These are phyloP conservation scores for Thalassophryne amazonica DNA, from an alignment of 2,797 vertebrate genomes.

Conservation along the genomic window DNA sequence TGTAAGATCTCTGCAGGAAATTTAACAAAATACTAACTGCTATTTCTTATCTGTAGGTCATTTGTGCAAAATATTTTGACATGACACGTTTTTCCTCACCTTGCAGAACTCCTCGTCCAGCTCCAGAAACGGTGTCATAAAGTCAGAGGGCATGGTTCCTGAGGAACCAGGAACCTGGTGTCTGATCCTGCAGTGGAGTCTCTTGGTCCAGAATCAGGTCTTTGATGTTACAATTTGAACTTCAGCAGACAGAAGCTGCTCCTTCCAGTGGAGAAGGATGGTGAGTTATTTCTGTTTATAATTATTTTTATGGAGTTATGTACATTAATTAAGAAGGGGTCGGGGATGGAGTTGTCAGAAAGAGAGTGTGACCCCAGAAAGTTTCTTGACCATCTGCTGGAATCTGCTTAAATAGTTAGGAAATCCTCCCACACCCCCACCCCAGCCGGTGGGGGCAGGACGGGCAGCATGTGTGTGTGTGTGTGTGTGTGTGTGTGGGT, in stretches of 20 bases:
- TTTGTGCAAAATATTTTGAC: too few relatives aligned
- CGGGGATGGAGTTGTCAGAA: not conserved
- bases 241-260: not conserved
- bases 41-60: too few relatives aligned
- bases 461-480: constrained; percentile 22
- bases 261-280: not conserved
- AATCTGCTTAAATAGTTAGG: constrained; percentile 78
- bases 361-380: constrained; percentile 31
- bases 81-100: constrained; percentile 71
- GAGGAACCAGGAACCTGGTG: not conserved
- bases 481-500: constrained; percentile 36
- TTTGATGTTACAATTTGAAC: too few relatives aligned
- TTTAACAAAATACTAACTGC: too few relatives aligned
- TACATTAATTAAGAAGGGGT: not conserved
- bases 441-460: constrained; percentile 34
- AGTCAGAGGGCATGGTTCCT: constrained; percentile 77
- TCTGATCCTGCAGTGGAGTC: constrained; percentile 12
- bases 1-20: too few relatives aligned
- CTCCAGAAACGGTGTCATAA: constrained; percentile 78
- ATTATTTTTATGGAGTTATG: too few relatives aligned
- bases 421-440: constrained; percentile 30
- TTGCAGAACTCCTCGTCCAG: constrained; percentile 80
- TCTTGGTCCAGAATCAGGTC: too few relatives aligned
- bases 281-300: too few relatives aligned
- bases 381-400: constrained; percentile 70